A percentile compares a stretch with the other conserved stretches of the same genome.
Conservation (phyloP, 2,888 invertebrate genomes). For the Clistopyga incitator region DNA sequence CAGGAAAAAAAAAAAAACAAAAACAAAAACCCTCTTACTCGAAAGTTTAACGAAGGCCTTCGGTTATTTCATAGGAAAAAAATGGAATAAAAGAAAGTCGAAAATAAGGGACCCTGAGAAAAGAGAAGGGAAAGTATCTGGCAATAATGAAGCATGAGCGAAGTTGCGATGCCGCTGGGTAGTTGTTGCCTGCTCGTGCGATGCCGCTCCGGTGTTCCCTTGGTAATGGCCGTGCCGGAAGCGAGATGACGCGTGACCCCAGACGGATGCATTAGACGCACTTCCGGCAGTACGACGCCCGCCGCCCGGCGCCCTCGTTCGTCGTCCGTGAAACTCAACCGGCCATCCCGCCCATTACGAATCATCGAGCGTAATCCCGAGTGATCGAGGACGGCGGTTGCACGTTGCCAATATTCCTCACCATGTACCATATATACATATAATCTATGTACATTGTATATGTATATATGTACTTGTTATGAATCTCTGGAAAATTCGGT, state of each 20-base stretch:
- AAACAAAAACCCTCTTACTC: no score
- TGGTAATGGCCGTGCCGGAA: slow-evolving; percentile 83
- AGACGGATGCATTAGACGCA: slow-evolving; percentile 88
- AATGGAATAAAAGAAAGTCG: slow-evolving; percentile 7
- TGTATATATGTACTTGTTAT: slow-evolving; percentile 1
- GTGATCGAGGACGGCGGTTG: slow-evolving; percentile 47
- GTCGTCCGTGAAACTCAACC: slow-evolving; percentile 71
- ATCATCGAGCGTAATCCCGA: slow-evolving; percentile 73
- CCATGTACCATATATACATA: background rate
- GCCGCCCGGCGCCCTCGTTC: slow-evolving; percentile 73
- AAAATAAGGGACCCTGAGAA: background rate
- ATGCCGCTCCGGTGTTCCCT: slow-evolving; percentile 65
- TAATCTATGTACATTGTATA: background rate
- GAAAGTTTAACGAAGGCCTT: no score
- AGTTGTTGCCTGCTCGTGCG: slow-evolving; percentile 21
- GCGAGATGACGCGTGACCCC: slow-evolving; percentile 83
- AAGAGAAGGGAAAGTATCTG: background rate
- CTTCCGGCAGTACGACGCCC: slow-evolving; percentile 85
- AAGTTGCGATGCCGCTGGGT: slow-evolving; percentile 28
- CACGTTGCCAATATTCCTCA: slow-evolving; percentile 12
- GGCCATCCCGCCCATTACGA: slow-evolving; percentile 72
- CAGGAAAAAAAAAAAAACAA: no score
- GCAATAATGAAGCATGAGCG: slow-evolving; percentile 18
- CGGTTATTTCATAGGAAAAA: background rate
- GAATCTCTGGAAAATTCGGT: slow-evolving; percentile 10